These are phyloP conservation scores for Cataglyphis cursor DNA, from an alignment of 2,888 invertebrate genomes.

Conservation along the genomic window DNA sequence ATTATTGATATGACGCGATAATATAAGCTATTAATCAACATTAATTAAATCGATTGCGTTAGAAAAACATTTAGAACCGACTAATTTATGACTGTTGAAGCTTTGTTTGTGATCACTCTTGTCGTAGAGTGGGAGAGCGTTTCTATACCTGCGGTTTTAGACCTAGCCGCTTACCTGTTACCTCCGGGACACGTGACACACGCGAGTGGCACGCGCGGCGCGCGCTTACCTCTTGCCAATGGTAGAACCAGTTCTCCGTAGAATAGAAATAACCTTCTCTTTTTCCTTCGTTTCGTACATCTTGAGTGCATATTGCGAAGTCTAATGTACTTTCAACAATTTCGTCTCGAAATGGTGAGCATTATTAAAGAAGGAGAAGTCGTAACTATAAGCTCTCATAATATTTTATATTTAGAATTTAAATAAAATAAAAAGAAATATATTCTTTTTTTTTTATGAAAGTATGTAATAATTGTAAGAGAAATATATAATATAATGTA, in stretches of 20 bases:
- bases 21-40: constrained; percentile 28
- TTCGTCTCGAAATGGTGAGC: neutral
- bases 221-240: constrained; percentile 81
- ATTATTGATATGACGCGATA: neutral
- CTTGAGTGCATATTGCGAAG: neutral
- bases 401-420: neutral
- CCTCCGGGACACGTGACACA: constrained; percentile 84
- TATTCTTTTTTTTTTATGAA: neutral
- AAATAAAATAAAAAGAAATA: neutral
- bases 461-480: neutral
- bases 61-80: neutral
- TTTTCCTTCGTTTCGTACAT: constrained; percentile 33
- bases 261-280: constrained; percentile 82
- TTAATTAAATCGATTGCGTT: constrained; percentile 45
- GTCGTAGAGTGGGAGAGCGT: constrained; percentile 51
- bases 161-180: constrained; percentile 68
- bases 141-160: constrained; percentile 69
- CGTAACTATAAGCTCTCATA: neutral
- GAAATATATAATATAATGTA: neutral
- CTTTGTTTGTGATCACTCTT: constrained; percentile 38
- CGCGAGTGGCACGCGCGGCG: constrained; percentile 86
- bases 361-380: neutral
- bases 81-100: constrained; percentile 31
- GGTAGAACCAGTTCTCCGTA: constrained; percentile 83
- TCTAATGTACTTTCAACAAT: neutral